Evolutionary conservation across 2,113 vertebrate species (phyloP).

Genomic region (Heterochromis multidens): DNA sequence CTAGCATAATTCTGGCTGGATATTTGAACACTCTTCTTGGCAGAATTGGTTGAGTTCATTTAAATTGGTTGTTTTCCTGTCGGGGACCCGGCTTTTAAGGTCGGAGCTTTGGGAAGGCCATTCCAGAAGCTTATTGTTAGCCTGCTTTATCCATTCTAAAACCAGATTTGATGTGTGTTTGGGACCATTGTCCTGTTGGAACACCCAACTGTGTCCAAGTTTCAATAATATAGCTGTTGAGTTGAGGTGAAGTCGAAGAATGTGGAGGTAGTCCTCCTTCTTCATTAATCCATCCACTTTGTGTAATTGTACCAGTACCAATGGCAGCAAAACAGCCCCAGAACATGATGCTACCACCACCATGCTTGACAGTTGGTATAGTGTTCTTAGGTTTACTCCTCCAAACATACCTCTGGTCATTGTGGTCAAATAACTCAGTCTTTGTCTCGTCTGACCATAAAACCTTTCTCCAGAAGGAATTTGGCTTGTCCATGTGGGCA

Average conservation of each 20-base stretch:
- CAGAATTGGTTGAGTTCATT: not conserved
- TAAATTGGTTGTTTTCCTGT: fast-evolving
- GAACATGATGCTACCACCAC: not conserved
- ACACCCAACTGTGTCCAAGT: not conserved
- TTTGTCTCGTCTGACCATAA: not conserved
- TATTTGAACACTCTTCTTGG: not conserved
- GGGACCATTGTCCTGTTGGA: not conserved
- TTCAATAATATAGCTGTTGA: not conserved
- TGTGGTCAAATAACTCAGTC: not conserved
- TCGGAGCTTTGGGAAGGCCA: too few relatives aligned
- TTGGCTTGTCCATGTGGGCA: not conserved
- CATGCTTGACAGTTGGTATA: not conserved
- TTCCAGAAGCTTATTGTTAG: too few relatives aligned
- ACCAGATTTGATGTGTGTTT: too few relatives aligned
- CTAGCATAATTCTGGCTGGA: fast-evolving
- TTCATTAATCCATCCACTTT: not conserved
- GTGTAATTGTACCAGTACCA: not conserved
- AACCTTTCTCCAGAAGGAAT: too few relatives aligned
- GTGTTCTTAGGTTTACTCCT: not conserved
- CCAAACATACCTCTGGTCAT: not conserved
- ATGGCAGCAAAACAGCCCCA: not conserved
- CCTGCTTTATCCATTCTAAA: too few relatives aligned
- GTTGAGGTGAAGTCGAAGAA: too few relatives aligned
- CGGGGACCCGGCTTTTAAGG: too few relatives aligned
- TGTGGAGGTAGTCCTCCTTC: too few relatives aligned